Evolutionary conservation across 2,888 invertebrate genomes (phyloP).

Genomic region (Fissipunctia ypsillon): DNA sequence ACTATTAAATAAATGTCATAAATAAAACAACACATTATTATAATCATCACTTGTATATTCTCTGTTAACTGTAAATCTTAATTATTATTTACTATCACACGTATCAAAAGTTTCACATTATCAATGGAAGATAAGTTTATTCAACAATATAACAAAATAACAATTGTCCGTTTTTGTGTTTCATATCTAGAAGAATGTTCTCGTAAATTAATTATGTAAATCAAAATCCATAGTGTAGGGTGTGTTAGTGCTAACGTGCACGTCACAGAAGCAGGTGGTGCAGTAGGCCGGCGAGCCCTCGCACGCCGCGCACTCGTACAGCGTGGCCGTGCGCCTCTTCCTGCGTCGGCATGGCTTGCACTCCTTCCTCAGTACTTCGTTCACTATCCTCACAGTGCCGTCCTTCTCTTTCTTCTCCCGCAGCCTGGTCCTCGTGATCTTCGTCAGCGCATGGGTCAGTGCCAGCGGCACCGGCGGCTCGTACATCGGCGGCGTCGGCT

Average conservation of each 20-base stretch:
- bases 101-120: background rate
- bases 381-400: conserved; percentile 10
- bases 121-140: background rate
- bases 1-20: background rate
- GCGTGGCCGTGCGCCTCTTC: conserved; percentile 14
- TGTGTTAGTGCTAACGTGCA: conserved; percentile 8
- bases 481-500: background rate
- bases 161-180: background rate
- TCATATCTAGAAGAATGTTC: background rate
- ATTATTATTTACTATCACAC: background rate
- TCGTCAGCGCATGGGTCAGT: conserved; percentile 4
- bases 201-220: background rate
- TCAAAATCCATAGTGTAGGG: background rate
- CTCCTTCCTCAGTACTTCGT: conserved; percentile 27
- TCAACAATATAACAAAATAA: background rate
- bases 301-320: conserved; percentile 28
- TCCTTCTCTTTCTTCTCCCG: conserved; percentile 14
- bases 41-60: conserved; percentile 3
- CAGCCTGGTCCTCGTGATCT: conserved; percentile 18
- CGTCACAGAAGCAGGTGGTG: conserved; percentile 25
- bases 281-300: conserved; percentile 31
- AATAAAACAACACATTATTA: conserved; percentile 3
- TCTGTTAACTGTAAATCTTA: background rate
- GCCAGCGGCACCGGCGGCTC: background rate
- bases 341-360: conserved; percentile 14